Evolutionary conservation across 2,797 vertebrate species (phyloP).

Genomic region (Hirundo rustica): DNA sequence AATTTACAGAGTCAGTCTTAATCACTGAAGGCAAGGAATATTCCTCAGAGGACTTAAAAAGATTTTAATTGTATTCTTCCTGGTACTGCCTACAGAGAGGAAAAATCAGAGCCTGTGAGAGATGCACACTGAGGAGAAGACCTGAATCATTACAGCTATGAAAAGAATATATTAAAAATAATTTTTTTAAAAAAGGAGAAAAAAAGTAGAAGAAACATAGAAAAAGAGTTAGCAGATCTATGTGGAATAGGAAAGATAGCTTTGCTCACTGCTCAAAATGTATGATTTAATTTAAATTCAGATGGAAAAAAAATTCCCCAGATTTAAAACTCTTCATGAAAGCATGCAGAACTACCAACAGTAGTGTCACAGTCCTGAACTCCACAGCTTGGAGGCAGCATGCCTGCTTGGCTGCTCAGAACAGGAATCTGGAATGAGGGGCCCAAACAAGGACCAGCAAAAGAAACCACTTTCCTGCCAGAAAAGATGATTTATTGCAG

Average conservation of each 20-base stretch:
- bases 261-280: neutral
- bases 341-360: neutral
- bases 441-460: neutral
- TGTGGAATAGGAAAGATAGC: neutral
- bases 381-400: neutral
- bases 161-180: neutral
- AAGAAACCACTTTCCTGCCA: neutral
- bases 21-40: neutral
- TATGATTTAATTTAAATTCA: neutral
- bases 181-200: neutral
- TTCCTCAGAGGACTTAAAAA: neutral
- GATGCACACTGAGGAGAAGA: neutral
- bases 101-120: neutral
- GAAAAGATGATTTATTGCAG: neutral
- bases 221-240: neutral
- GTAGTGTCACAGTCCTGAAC: neutral
- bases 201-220: neutral
- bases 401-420: neutral
- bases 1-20: conserved; percentile 31
- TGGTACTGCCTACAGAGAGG: neutral
- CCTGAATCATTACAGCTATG: neutral
- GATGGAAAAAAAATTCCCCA: neutral
- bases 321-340: neutral
- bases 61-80: neutral
- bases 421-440: neutral